Conservation (phyloP, 64 coral and sea anemone genomes). For the Orbicella faveolata region DNA sequence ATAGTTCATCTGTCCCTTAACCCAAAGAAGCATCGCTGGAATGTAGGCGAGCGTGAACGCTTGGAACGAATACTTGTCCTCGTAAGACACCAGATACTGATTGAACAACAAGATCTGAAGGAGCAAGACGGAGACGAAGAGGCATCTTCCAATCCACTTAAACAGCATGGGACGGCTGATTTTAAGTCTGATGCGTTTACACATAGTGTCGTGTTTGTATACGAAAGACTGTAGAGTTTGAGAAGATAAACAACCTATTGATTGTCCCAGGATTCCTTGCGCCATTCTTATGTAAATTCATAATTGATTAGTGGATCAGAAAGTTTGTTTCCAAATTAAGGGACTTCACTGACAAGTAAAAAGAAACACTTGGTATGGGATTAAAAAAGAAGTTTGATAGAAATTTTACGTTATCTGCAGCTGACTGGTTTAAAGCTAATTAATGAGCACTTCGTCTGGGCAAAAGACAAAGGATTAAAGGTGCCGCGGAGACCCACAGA, state of each 20-base stretch:
- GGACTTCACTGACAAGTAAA: background rate
- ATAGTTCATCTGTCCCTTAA: conserved; percentile 31
- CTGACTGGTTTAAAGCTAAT: background rate
- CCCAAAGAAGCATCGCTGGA: conserved; percentile 22
- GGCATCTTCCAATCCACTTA: conserved; percentile 29
- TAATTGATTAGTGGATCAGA: background rate
- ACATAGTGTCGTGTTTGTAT: conserved; percentile 37
- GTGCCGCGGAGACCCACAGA: background rate
- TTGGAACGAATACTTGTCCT: conserved; percentile 10
- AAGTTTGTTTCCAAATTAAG: background rate
- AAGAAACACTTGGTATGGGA: background rate
- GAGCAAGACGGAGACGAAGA: conserved; percentile 10
- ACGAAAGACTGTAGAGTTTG: background rate
- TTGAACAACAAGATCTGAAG: conserved; percentile 7
- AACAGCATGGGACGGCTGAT: conserved; percentile 6
- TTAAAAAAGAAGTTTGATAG: background rate
- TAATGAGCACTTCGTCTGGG: background rate
- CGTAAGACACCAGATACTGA: conserved; percentile 25
- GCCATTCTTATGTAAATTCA: background rate
- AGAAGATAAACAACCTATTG: background rate
- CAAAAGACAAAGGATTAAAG: background rate
- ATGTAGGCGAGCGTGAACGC: conserved; percentile 19
- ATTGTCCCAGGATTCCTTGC: conserved; percentile 12
- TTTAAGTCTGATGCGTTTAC: background rate
- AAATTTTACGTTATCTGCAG: background rate